Evolutionary conservation across 1,140 invertebrate genomes (phyloP).

Genomic region (Mactra quadrangularis): DNA sequence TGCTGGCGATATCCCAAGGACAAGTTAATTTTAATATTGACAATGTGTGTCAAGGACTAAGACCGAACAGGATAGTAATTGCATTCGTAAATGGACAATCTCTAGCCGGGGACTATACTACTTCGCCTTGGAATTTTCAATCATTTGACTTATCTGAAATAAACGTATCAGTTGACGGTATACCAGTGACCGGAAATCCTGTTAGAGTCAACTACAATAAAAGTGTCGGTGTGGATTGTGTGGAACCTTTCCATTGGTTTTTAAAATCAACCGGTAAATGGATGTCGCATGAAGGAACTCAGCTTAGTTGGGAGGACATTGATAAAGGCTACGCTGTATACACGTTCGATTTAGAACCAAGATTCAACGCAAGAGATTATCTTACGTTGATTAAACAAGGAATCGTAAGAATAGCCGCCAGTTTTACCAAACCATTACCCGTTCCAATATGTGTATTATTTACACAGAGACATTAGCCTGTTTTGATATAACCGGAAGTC

Average conservation of each 20-base stretch:
- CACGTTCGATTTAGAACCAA: too few species aligned
- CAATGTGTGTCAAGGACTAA: constrained; percentile 20
- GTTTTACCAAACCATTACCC: too few species aligned
- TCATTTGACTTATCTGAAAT: constrained; percentile 23
- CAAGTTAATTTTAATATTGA: neutral
- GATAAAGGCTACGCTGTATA: neutral
- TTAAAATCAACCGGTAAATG: constrained; percentile 6
- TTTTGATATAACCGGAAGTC: too few species aligned
- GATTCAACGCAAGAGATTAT: too few species aligned
- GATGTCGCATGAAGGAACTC: constrained; percentile 28
- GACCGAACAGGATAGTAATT: constrained; percentile 8
- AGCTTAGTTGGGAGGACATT: constrained; percentile 6
- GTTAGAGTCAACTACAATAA: constrained; percentile 7
- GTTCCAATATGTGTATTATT: too few species aligned
- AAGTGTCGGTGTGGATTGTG: neutral
- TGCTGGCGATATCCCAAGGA: neutral
- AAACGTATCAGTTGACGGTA: constrained; percentile 2
- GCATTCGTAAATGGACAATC: constrained; percentile 15
- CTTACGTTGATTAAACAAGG: too few species aligned
- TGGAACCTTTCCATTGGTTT: constrained; percentile 18
- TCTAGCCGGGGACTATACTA: neutral
- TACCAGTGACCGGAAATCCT: neutral
- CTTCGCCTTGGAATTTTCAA: constrained; percentile 28
- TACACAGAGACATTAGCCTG: too few species aligned
- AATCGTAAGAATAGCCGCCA: too few species aligned